Conservation (phyloP, 2,888 invertebrate species). For the Acrobeloides nanus region DNA sequence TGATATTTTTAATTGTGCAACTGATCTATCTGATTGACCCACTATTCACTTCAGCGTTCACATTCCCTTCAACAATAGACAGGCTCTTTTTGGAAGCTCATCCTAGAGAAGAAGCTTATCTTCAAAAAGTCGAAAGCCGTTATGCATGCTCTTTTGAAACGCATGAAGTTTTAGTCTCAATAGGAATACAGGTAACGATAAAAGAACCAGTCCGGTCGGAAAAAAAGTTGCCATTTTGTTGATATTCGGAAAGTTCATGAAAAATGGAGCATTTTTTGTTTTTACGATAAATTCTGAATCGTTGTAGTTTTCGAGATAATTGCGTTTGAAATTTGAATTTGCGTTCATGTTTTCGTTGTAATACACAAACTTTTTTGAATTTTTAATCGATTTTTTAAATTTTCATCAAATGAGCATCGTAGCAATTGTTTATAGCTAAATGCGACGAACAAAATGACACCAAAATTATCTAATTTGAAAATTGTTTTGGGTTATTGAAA, state of each 20-base stretch:
- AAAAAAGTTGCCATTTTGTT: not conserved
- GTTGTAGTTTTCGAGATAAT: no score
- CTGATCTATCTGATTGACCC: conserved; percentile 42
- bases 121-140: conserved; percentile 21
- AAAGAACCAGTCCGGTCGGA: not conserved
- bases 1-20: conserved; percentile 39
- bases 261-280: conserved; percentile 21
- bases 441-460: no score
- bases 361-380: no score
- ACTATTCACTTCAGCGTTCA: conserved; percentile 36
- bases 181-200: not conserved
- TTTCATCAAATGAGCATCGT: no score
- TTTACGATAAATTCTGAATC: not conserved
- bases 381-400: no score
- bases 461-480: no score
- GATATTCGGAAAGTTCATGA: no score
- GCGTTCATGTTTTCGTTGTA: no score
- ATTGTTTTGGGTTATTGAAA: no score
- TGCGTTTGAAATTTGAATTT: no score
- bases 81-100: conserved; percentile 39
- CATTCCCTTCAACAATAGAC: conserved; percentile 42
- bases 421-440: no score
- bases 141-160: conserved; percentile 36
- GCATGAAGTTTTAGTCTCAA: conserved; percentile 28
- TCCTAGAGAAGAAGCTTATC: conserved; percentile 27